Base-by-base conservation (phyloP, 2,888 invertebrate genomes). In the Notocelia uddmanniana region DNA sequence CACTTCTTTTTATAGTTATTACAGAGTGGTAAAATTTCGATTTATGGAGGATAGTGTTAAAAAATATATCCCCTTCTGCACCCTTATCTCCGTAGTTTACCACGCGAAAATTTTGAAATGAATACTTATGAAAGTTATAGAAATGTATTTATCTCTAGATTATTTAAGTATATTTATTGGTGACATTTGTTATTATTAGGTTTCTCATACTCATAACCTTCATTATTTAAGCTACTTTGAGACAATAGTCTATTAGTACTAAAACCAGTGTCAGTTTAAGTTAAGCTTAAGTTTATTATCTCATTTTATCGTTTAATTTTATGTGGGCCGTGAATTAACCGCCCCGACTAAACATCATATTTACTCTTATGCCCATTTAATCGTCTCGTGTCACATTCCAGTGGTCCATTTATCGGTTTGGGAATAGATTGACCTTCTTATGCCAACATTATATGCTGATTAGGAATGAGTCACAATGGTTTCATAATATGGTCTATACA, bases 391-490 rank as follows among this genome's bases (percentile, higher is more conserved):
- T 62, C 13, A 26, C 26, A 52, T 52, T 52, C 31, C 15, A 15
- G 9, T 19, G 9, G 9, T 31, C 50, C 19, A 26, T 26, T 23
- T 54, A 54, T 54, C 31, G 59, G 26, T 18, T 59, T 59, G 13
- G 48, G 37, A 54, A 26, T 21, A 59, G 37, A 13, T 18, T 68
- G 57, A 59, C 50, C 68, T 67, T 48, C 67, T 59, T 68, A 26
- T 68, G 48, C 48, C 52, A 52, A 13, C 11, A 13, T 13, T 52
- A 57, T 37, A 18, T 31, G 5, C 11, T 15, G 21, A 11, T 54
- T 21, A 3, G 1, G 21, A 21, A 52, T 13, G 52, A 41, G 3
- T 52, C 21, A 13, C 52, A 52, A 5, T 52, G 19, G 13, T 41
- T 41, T 26, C 5, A 26, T 26, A 5, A 3, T 26, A 3, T 26